Evolutionary conservation across 2,888 invertebrate genomes (phyloP), one percentile per base, ranked within the genome.

Genomic region (Podotricha telesiphe): DNA sequence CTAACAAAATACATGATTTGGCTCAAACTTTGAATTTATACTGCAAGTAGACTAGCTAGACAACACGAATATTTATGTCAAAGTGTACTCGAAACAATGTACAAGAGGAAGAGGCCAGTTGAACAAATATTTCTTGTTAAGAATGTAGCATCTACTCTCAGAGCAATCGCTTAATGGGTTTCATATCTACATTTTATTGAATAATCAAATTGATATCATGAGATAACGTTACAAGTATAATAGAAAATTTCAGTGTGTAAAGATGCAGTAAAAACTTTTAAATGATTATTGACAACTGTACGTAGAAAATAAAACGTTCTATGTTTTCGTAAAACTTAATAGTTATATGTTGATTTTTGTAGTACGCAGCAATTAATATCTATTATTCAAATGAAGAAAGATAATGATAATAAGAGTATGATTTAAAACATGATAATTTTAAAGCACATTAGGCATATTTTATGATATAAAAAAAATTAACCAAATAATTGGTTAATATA

Each of bases 101-200:
- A 53, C 11, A 76, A 81, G 85, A 87, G 87, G 87, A 87, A 86
- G 86, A 85, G 79, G 83, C 83, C 86, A 88, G 86, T 89, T 88
- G 87, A 86, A 86, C 85, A 86, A 87, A 86, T 85, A 86, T 55
- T 65, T 69, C 61, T 65, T 66, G 67, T 56, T 66, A 65, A 55
- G 55, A 69, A 66, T 66, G 17, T 68, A 45, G 61, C 55, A 64
- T 19, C 50, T 69, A 50, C 59, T 72, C 62, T 68, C 67, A 64
- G 67, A 67, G 56, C 67, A 51, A 62, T 37, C 45, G 55, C 42
- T 47, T 40, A 67, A 55, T 64, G 50, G 37, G 45, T 55, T 61
- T 28, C 34, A 61, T 67, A 51, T 62, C 20, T 55, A 15, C 45
- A 22, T 53, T 66, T 66, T 66, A 51, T 59, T 59, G 50, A 66